Base-by-base conservation (phyloP, 37 sponge, comb jelly and placozoan species). In the Axinella damicornis region DNA sequence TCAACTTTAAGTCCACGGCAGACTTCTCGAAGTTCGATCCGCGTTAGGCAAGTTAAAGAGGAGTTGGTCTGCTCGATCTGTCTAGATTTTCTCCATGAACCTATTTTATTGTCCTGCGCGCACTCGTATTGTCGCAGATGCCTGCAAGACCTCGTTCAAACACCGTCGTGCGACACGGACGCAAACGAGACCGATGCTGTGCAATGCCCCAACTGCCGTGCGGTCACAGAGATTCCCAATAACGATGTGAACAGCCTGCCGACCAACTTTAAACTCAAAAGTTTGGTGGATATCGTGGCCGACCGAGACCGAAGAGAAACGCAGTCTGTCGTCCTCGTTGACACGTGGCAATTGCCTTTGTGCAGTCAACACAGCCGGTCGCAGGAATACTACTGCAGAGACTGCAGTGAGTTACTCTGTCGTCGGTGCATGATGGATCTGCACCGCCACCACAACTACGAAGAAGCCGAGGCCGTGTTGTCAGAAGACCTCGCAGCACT, bases 71-170 rank as follows among this genome's bases (percentile, higher is more conserved):
- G 84, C 32, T 64, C 64, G 21, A 30, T 65, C 15, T 83, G 75
- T 60, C 22, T 57, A 0, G 71, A 70, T 40, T 40, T 74, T 32
- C 39, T 83, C 28, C 28, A 40, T 30, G 53, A 83, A 5, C 74
- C 82, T 5, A 81, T 37, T 27, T 13, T 71, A 40, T 36, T 74
- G n/a, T 46, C 41, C 2, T 83, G 83, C 31, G 83, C 65, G 14
- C 84, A 83, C 31, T 74, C 84, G 12, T 74, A 64, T 37, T 83
- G 84, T 37, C n/a, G 2, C 18, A 25, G 37, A 1, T 83, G 83
- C 63, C 30, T 73, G 75, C 21, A 21, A 25, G 40, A 62, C 11
- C 68, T 67, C 68, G 32, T 5, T 27, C 46, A 46, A 46, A 11
- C n/a, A n/a, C n/a, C n/a, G n/a, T n/a, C 28, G n/a, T 34, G 14